Base-by-base conservation (phyloP, 2,888 invertebrate genomes). In the Ceramica pisi region DNA sequence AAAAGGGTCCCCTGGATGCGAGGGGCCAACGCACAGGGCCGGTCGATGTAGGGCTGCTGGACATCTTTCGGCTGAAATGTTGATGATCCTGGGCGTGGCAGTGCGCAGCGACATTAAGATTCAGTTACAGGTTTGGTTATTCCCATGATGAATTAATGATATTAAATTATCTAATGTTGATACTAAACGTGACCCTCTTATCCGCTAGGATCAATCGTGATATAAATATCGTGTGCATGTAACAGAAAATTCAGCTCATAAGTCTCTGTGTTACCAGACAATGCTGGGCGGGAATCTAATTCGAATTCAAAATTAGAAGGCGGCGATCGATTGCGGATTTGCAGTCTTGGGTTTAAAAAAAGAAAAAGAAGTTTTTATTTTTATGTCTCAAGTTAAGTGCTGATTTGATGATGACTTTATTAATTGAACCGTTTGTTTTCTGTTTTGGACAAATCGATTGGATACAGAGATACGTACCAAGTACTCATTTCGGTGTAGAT, bases 171-270 rank as follows among this genome's bases (percentile, higher is more conserved):
- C 44, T 46, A 62, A 26, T 56, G 21, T 35, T 41, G 21, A 4
- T 21, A 48, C 10, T 62, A 67, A 53, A 63, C 77, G 70, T 81
- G 69, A 51, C 21, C 55, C 9, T 16, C 35, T 59, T 67, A 77
- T 75, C 76, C 23, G 10, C 46, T 46, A n/a, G 5, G 48, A 81
- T 81, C 76, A 68, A 67, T 77, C 77, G 78, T 77, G 78, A 76
- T 63, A 44, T 14, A 38, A 60, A 46, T 55, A 64, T 63, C 62
- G 35, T 67, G 67, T 67, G 67, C 38, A 41, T 55, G 10, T 35
- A 41, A 51, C 50, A 60, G 46, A 55, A 81, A 21, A 68, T 59
- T 44, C 12, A 48, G n/a, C 23, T 56, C 57, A 61, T 64, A 81
- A 82, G 82, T 78, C 59, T 63, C 16, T 26, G 35, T 31, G 46